Percentiles rank a stretch among this genome's conserved stretches.
Evolutionary conservation across 2,797 vertebrate genomes (phyloP).

Genomic region (Allobates femoralis): DNA sequence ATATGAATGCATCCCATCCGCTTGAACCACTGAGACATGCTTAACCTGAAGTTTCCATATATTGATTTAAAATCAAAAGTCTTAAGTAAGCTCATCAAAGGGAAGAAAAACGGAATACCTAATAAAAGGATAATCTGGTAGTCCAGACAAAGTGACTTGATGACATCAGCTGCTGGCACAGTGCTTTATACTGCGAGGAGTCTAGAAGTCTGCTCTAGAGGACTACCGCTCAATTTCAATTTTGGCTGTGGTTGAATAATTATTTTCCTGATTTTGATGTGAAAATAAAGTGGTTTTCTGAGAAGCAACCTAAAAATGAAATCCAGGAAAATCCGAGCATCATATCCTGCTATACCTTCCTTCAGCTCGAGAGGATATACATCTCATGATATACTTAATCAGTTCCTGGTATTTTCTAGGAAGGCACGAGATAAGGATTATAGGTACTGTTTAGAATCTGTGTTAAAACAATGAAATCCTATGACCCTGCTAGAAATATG

Average conservation of each 20-base stretch:
- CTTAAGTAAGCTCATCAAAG: conserved; percentile 31
- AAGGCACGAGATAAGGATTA: background rate
- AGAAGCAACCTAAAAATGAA: conserved; percentile 34
- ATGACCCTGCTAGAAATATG: background rate
- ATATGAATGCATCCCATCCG: background rate
- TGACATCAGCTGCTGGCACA: conserved; percentile 63
- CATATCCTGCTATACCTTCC: conserved; percentile 17
- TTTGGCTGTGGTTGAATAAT: conserved; percentile 53
- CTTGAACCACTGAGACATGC: background rate
- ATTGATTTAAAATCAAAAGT: conserved; percentile 25
- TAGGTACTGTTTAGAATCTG: background rate
- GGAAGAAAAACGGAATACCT: conserved; percentile 3
- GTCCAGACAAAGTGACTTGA: conserved; percentile 39
- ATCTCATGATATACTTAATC: background rate
- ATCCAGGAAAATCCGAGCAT: conserved; percentile 23
- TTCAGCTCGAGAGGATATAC: background rate
- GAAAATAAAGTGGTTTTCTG: conserved; percentile 47
- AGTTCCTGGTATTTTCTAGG: conserved; percentile 33
- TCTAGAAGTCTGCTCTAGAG: conserved; percentile 44
- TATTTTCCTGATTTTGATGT: conserved; percentile 53
- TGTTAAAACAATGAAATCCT: background rate
- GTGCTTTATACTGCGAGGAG: conserved; percentile 17
- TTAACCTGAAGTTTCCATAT: conserved; percentile 22
- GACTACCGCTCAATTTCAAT: conserved; percentile 32
- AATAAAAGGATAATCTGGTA: conserved; percentile 27